Conservation (phyloP, 2,888 invertebrate genomes). For the Adineta ricciae region DNA sequence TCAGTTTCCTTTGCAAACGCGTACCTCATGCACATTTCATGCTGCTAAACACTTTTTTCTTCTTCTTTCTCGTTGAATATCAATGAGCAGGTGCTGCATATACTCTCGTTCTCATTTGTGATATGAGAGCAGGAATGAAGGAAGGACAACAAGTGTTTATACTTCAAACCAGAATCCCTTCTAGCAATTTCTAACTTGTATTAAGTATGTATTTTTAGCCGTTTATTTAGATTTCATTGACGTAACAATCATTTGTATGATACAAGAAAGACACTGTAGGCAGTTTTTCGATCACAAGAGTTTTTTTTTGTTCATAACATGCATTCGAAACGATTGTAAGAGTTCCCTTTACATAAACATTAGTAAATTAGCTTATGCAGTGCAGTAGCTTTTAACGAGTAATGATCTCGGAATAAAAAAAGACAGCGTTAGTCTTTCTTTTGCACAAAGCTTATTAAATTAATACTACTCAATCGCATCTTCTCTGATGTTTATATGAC, state of each 20-base stretch:
- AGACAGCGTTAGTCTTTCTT: background rate
- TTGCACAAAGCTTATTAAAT: background rate
- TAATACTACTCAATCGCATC: background rate
- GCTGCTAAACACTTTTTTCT: background rate
- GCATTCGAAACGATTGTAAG: background rate
- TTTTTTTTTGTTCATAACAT: background rate
- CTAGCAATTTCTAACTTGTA: background rate
- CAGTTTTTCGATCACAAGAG: background rate
- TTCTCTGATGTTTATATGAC: background rate
- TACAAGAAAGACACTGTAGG: background rate
- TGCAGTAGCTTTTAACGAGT: no score
- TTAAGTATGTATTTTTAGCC: background rate
- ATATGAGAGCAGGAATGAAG: background rate
- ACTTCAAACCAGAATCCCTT: background rate
- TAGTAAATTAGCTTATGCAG: background rate
- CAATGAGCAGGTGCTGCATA: background rate
- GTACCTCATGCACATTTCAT: no score
- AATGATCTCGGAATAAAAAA: no score
- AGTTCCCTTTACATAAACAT: background rate
- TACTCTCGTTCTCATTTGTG: background rate
- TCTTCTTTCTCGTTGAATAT: background rate
- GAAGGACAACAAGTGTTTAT: background rate
- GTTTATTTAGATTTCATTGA: background rate
- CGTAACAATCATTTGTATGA: background rate
- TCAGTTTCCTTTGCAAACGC: background rate